Evolutionary conservation across 2,797 vertebrate species (phyloP).

Genomic region (Muscicapa striata): DNA sequence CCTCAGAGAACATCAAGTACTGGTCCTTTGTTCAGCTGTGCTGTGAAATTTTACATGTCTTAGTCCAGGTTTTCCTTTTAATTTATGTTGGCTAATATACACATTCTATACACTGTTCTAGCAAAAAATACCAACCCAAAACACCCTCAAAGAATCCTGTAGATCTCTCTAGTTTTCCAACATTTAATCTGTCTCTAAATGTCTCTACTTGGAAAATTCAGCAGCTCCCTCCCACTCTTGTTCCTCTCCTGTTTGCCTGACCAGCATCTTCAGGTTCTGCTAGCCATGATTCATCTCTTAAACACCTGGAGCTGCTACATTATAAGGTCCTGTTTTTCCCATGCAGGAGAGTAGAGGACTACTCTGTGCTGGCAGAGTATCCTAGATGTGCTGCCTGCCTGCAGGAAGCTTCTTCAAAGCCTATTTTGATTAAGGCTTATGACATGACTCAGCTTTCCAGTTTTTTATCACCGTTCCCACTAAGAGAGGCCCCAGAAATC

Average conservation of each 20-base stretch:
- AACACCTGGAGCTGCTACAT: neutral
- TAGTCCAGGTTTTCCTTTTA: neutral
- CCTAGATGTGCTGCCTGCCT: neutral
- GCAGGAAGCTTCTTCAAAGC: slow-evolving; percentile 41
- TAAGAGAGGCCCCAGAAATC: slow-evolving; percentile 16
- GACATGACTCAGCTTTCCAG: slow-evolving; percentile 47
- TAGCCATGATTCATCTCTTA: neutral
- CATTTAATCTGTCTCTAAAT: neutral
- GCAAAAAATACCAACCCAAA: neutral
- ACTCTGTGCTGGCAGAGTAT: neutral
- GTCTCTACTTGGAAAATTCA: neutral
- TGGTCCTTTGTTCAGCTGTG: neutral
- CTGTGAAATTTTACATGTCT: neutral
- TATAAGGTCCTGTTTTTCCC: neutral
- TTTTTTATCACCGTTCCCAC: slow-evolving; percentile 26
- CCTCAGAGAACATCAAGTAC: neutral
- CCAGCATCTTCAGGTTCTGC: neutral
- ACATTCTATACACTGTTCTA: neutral
- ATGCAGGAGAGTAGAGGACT: neutral
- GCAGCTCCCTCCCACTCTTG: neutral
- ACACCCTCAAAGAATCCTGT: neutral
- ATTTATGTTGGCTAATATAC: neutral
- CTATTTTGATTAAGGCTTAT: slow-evolving; percentile 32
- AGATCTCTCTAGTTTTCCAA: neutral
- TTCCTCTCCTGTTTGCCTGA: neutral